Evolutionary conservation across 2,113 vertebrate genomes (phyloP).

Genomic region (Lichenostomus cassidix): DNA sequence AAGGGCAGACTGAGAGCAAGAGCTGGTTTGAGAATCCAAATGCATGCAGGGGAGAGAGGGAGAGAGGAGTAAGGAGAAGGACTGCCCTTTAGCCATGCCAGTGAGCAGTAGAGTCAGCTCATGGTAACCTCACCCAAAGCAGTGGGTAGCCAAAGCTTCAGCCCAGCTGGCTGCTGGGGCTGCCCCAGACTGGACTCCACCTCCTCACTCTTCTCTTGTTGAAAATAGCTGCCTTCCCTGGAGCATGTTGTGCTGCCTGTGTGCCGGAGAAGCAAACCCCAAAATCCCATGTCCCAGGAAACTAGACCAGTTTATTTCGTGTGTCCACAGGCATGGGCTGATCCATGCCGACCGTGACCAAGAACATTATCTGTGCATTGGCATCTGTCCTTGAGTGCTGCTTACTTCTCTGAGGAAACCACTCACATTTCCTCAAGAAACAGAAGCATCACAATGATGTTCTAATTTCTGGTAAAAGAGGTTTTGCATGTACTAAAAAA

Average conservation of each 20-base stretch:
- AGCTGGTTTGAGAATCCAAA: background rate
- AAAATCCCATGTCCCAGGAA: background rate
- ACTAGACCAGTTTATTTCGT: background rate
- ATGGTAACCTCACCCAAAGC: background rate
- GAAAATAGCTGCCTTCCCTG: background rate
- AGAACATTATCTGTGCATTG: background rate
- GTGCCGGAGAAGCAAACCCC: background rate
- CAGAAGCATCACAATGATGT: background rate
- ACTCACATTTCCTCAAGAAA: background rate
- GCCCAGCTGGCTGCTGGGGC: background rate
- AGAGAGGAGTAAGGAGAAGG: background rate
- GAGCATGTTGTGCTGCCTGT: background rate
- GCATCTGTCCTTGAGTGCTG: background rate
- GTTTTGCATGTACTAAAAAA: background rate
- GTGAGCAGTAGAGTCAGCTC: background rate
- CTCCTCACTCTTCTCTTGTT: background rate
- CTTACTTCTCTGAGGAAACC: background rate
- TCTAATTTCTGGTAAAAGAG: background rate
- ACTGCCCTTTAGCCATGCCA: background rate
- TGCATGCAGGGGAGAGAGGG: background rate
- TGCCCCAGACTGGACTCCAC: background rate
- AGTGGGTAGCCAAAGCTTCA: background rate
- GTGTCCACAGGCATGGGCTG: background rate
- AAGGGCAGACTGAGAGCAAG: background rate
- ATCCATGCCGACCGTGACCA: background rate